Base-by-base conservation (phyloP, 2,888 invertebrate genomes). In the Erebia epiphron region DNA sequence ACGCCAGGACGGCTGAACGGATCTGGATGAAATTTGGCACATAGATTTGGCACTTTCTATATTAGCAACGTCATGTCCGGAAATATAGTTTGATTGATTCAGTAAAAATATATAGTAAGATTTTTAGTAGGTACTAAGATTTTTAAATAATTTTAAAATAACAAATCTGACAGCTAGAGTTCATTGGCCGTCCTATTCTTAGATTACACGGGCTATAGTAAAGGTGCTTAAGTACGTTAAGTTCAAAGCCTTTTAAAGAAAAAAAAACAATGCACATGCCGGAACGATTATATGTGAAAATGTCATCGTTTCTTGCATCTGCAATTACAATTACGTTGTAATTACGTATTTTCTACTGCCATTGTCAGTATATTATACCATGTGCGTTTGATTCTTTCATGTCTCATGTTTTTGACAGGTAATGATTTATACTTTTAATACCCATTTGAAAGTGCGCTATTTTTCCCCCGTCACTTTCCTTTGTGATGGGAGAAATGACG, bases 221-320 rank as follows among this genome's bases (percentile, higher is more conserved):
- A 0, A 35, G 7, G 35, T 5, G 35, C 35, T n/a, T 14, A 41
- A 18, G 49, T 16, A 26, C 5, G 14, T 49, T 58, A 58, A 26
- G 49, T 26, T 57, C 49, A 26, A 67, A 58, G 46, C 57, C 67
- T 46, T 41, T 49, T 49, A 50, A 35, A 8, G 43, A 67, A 57
- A 63, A 58, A 69, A 50, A 67, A 63, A 67, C 70, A 60, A 16
- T 71, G 66, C 71, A 68, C 71, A 63, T 63, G 66, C 21, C 58
- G 58, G 49, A 58, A 67, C 67, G 49, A 43, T 70, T 54, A 70
- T 73, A 70, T 57, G 67, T n/a, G n/a, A n/a, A 67, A 67, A 65
- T 70, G 67, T 70, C 67, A 64, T 50, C 67, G 64, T 61, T 73
- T 73, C 67, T 67, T 72, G 60, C 70, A 63, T 67, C 67, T 62